Base-by-base conservation (phyloP, 1,140 invertebrate genomes). In the Luehdorfia chinensis region DNA sequence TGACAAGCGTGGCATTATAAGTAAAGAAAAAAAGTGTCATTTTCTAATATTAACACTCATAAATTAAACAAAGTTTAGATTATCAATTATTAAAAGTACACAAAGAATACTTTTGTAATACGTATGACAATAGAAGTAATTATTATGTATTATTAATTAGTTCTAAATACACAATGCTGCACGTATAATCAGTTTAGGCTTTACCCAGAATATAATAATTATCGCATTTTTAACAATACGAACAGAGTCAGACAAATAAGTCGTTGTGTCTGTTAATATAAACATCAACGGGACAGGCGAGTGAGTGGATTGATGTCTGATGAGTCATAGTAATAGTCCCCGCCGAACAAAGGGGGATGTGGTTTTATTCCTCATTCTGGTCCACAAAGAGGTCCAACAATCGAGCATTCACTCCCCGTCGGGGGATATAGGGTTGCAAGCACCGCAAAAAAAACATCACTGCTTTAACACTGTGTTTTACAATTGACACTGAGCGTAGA, bases 341-440 rank as follows among this genome's bases (percentile, higher is more conserved):
- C 36, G 27, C 31, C 41, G 52, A 49, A 71, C 63, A 75, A 74
- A 75, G 67, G 59, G 66, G 48, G 58, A 68, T 68, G 65, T 67
- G 66, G 74, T 78, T 77, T 74, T 77, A 71, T 75, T 75, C 65
- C 70, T 72, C 66, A 72, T 75, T 66, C 63, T 71, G 45, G 47
- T 54, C 43, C 58, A 75, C 64, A 76, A 71, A 71, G 64, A 65
- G 59, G 67, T 56, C 58, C 65, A 65, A 66, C 61, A 71, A 61
- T 71, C 59, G 65, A 60, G 60, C 62, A 65, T 66, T 75, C 59
- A 64, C 53, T 66, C 57, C 34, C 31, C 43, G 37, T 4, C 19
- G 47, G n/a, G 27, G n/a, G 31, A n/a, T 9, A 21, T 64, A 73
- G 73, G 70, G 73, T 52, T 75, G 61, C 28, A 25, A 52, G 53